Conservation (phyloP, 1,140 invertebrate species). For the Drosophila lacertosa region DNA sequence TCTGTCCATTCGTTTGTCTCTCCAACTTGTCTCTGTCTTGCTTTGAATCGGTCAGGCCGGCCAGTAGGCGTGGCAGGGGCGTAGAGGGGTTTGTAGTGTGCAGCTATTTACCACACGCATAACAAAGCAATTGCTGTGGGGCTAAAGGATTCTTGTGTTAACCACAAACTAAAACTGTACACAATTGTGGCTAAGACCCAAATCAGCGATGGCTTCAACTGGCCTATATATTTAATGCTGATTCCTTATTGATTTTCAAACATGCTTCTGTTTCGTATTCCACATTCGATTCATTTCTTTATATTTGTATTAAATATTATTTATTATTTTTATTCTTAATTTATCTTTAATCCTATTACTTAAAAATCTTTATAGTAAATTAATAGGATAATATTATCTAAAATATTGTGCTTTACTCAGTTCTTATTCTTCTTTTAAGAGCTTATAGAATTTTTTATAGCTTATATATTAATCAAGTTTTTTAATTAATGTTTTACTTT, state of each 20-base stretch:
- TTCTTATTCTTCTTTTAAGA: no score
- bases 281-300: no score
- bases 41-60: not conserved
- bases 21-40: conserved; percentile 4
- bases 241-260: not conserved
- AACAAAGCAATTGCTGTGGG: conserved; percentile 14
- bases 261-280: not conserved
- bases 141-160: conserved; percentile 5
- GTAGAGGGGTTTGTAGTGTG: not conserved
- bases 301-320: no score
- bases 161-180: conserved; percentile 16
- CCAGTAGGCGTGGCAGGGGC: no score
- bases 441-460: no score
- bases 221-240: not conserved
- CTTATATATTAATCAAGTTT: no score
- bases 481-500: no score
- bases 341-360: no score
- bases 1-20: not conserved
- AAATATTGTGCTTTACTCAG: no score
- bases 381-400: no score
- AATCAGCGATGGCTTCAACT: not conserved
- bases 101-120: conserved; percentile 21
- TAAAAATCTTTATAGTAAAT: no score
- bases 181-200: conserved; percentile 14
- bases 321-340: no score